A percentile compares a stretch with the other conserved stretches of the same genome.
These are phyloP conservation scores for Drosophila chauvacae DNA, from an alignment of 1,140 invertebrate species.

Conservation along the genomic window DNA sequence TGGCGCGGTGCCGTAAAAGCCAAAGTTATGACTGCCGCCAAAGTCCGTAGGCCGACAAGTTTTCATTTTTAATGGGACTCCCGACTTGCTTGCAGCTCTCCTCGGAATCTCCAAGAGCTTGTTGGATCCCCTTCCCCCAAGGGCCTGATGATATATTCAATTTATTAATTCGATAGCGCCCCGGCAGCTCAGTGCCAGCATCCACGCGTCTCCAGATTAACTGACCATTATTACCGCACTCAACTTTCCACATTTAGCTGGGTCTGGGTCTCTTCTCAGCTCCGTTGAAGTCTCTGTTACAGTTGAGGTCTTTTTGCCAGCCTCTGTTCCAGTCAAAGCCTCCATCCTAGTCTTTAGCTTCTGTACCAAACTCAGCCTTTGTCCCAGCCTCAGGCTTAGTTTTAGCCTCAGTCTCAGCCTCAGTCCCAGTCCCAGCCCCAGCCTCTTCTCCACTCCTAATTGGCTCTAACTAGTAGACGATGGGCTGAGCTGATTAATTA, in stretches of 20 bases:
- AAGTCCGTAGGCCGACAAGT: constrained; percentile 56
- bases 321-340: too few relatives aligned
- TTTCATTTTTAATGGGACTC: constrained; percentile 51
- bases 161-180: constrained; percentile 27
- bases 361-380: background rate
- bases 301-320: too few relatives aligned
- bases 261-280: background rate
- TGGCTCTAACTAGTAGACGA: constrained; percentile 19
- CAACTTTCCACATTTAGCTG: constrained; percentile 8
- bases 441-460: constrained; percentile 5
- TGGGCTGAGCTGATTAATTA: constrained; percentile 23
- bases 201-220: constrained; percentile 13
- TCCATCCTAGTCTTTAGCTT: background rate
- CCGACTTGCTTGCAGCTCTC: background rate
- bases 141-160: constrained; percentile 36
- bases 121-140: background rate
- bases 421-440: background rate
- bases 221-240: constrained; percentile 20
- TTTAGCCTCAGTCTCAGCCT: too few relatives aligned
- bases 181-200: background rate
- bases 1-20: constrained; percentile 37
- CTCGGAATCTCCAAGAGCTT: background rate
- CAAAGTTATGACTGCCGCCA: constrained; percentile 54
- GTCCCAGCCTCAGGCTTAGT: background rate
- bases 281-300: too few relatives aligned